Conservation (phyloP, 2,888 invertebrate species). For the Chaitophorus viminalis region DNA sequence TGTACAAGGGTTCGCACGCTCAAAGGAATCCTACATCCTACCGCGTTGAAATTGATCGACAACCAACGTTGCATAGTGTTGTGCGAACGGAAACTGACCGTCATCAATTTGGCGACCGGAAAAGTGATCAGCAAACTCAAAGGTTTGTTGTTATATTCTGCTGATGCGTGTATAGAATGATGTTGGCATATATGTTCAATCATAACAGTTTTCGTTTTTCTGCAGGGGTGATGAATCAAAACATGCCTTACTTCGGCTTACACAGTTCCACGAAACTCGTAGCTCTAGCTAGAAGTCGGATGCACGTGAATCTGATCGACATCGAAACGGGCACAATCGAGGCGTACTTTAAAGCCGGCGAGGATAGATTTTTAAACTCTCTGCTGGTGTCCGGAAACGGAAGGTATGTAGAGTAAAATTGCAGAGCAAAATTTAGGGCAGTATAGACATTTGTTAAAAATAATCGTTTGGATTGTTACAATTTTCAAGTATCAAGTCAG, state of each 20-base stretch:
- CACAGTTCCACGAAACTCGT: constrained; percentile 84
- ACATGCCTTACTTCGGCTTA: constrained; percentile 89
- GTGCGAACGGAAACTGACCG: constrained; percentile 81
- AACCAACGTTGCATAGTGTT: constrained; percentile 81
- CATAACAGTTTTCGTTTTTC: constrained; percentile 66
- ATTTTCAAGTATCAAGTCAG: too few species aligned
- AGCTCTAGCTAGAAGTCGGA: constrained; percentile 80
- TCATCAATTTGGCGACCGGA: constrained; percentile 83
- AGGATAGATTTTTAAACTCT: constrained; percentile 89
- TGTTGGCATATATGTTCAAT: background rate
- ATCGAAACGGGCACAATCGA: constrained; percentile 76
- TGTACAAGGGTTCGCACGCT: constrained; percentile 77
- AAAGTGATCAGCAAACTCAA: constrained; percentile 69
- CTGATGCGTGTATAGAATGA: background rate
- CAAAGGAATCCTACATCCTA: constrained; percentile 80
- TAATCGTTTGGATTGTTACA: too few species aligned
- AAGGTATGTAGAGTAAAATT: constrained; percentile 70
- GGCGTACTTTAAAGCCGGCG: constrained; percentile 89
- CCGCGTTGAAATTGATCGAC: constrained; percentile 81
- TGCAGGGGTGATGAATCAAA: constrained; percentile 92
- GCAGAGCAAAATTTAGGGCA: too few species aligned
- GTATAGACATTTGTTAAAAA: too few species aligned
- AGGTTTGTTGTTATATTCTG: constrained; percentile 62
- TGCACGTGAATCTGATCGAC: constrained; percentile 71
- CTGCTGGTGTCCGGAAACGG: constrained; percentile 88